Conservation (phyloP, 2,888 invertebrate genomes). For the Lordiphosa fenestrarum region DNA sequence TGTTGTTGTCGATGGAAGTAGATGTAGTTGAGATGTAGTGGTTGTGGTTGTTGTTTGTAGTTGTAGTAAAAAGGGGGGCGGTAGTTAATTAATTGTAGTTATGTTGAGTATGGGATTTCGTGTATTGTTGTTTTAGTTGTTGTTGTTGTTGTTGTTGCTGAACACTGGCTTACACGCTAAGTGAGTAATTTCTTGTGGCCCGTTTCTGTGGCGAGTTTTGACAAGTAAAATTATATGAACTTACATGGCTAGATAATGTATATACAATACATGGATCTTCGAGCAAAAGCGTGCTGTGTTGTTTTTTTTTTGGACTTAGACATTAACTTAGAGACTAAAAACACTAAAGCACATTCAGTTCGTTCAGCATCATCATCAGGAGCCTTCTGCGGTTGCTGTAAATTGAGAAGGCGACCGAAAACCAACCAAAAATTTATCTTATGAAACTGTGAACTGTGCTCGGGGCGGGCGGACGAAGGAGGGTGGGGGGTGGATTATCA, state of each 20-base stretch:
- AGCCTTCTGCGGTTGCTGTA: constrained; percentile 92
- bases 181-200: constrained; percentile 21
- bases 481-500: no score
- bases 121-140: constrained; percentile 7
- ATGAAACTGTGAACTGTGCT: constrained; percentile 40
- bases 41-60: constrained; percentile 48
- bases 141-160: constrained; percentile 11
- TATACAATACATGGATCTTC: constrained; percentile 38
- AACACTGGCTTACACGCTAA: constrained; percentile 27
- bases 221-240: constrained; percentile 35
- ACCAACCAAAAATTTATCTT: constrained; percentile 77
- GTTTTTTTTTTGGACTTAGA: constrained; percentile 34
- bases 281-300: constrained; percentile 61
- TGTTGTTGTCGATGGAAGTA: constrained; percentile 6
- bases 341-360: constrained; percentile 1
- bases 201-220: constrained; percentile 39
- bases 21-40: constrained; percentile 27
- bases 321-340: no score
- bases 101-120: constrained; percentile 20
- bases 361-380: constrained; percentile 73
- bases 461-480: constrained; percentile 2
- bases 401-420: constrained; percentile 89
- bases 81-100: constrained; percentile 62
- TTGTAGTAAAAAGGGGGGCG: constrained; percentile 69
- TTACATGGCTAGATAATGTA: constrained; percentile 34